Evolutionary conservation across 2,888 invertebrate species (phyloP), one percentile per base, ranked within the genome.

Genomic region (Nebria brevicollis): DNA sequence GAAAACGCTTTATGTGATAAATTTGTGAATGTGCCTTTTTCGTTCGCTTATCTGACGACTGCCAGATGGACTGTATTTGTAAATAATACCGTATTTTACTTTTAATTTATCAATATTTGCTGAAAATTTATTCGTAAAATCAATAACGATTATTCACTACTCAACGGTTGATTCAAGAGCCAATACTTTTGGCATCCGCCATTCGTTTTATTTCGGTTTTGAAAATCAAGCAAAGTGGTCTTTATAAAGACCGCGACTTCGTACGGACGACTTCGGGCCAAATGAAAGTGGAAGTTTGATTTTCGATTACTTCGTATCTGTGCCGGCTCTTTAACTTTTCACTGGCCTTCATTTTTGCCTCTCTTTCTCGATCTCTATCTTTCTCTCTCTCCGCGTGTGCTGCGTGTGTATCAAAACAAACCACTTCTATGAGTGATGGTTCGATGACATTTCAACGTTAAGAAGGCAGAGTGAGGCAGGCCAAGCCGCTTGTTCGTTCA

Each of bases 391-490:
- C 34, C 34, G 34, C 34, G 5, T 5, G 34, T 34, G 34, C 34
- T 54, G 13, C 13, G 54, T 54, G 54, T 13, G 54, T 54, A 54
- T 54, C 54, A 54, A 54, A 54, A 54, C 54, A 54, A 54, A 73
- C 34, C 78, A 64, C 73, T 74, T 65, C 64, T 43, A 78, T 78
- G 78, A 73, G 72, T 66, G 72, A 78, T 78, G 73, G 34, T 54
- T 66, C 74, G 79, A 66, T 79, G 79, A 79, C 79, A 79, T 79
- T 74, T 79, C 75, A 66, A 77, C 72, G 77, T 77, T 72, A 72
- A 65, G 43, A 68, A 77, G 77, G 77, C 70, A 72, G 72, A 74
- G 43, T 66, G 74, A 74, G 74, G 64, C 74, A 70, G 75, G 66
- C 75, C 66, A 43, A 80, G 42, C 42, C 15, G 41, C 43, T 41